A percentile compares a stretch with the other conserved stretches of the same genome.
Evolutionary conservation across 2,797 vertebrate genomes (phyloP).

Genomic region (Paguma larvata): DNA sequence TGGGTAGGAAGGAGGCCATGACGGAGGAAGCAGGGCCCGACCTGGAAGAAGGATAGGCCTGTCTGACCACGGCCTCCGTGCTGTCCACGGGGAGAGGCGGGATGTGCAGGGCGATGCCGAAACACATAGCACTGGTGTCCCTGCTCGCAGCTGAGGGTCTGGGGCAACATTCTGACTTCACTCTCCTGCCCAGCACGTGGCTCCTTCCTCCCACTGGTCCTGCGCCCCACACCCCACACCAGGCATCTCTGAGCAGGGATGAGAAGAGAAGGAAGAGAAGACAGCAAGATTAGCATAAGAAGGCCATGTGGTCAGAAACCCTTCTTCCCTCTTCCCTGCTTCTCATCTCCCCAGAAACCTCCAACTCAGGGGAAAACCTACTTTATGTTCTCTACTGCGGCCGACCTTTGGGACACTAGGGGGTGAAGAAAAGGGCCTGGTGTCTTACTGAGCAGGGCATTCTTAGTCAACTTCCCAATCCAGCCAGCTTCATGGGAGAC

Average conservation of each 20-base stretch:
- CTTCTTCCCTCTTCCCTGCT: neutral
- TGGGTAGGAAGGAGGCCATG: neutral
- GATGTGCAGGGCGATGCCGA: neutral
- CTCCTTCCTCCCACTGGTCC: too few species aligned
- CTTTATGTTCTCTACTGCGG: neutral
- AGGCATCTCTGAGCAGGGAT: neutral
- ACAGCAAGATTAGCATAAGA: neutral
- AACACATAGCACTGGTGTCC: neutral
- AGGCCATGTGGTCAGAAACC: neutral
- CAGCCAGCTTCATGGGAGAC: neutral
- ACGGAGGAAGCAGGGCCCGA: neutral
- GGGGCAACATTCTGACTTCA: neutral
- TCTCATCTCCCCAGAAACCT: neutral
- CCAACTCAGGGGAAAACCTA: neutral
- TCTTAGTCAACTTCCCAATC: neutral
- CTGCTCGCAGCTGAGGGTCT: neutral
- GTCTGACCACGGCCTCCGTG: fast-evolving
- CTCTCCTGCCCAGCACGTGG: too few species aligned
- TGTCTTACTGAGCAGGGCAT: neutral
- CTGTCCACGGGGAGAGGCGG: neutral
- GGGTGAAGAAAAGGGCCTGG: neutral
- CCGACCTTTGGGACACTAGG: neutral
- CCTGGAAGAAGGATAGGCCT: neutral
- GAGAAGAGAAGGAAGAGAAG: neutral
- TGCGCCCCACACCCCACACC: neutral